Percentiles rank a stretch among this genome's conserved stretches.
phyloP scores from a whole-genome alignment of 2,797 vertebrate species.

The Karalla daura region DNA sequence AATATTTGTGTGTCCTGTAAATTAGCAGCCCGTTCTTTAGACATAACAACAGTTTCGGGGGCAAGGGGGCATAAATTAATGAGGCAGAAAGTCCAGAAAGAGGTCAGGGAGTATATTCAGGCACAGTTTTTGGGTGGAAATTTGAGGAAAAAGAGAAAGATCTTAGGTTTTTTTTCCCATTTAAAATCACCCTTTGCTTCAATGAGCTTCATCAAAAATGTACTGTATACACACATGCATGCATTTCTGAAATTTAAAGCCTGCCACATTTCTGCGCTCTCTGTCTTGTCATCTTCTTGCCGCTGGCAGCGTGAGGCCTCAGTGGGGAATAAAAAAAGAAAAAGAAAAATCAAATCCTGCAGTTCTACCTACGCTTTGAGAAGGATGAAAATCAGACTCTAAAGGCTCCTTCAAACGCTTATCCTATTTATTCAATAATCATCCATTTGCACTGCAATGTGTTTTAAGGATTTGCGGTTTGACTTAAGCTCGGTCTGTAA shows the following conservation, averaged over 20 bases:
- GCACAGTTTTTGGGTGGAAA: neutral
- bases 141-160: neutral
- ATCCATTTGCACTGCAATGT: conserved; percentile 23
- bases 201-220: conserved; percentile 57
- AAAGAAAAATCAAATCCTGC: conserved; percentile 45
- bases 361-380: conserved; percentile 45
- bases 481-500: conserved; percentile 9
- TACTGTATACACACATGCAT: conserved; percentile 26
- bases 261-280: conserved; percentile 42
- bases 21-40: conserved; percentile 24
- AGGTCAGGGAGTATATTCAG: conserved; percentile 9
- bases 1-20: conserved; percentile 48
- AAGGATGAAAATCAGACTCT: conserved; percentile 43
- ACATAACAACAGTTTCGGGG: conserved; percentile 16
- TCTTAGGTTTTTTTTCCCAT: conserved; percentile 27
- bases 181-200: conserved; percentile 15
- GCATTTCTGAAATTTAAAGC: conserved; percentile 44
- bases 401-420: conserved; percentile 34
- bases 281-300: conserved; percentile 36
- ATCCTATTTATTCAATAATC: conserved; percentile 34
- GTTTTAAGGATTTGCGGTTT: conserved; percentile 4
- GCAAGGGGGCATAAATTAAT: conserved; percentile 5
- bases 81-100: neutral
- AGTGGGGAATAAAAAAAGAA: too few species aligned
- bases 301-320: conserved; percentile 40